phyloP scores from a whole-genome alignment of 2,888 invertebrate species.

The Horisme vitalbata region DNA sequence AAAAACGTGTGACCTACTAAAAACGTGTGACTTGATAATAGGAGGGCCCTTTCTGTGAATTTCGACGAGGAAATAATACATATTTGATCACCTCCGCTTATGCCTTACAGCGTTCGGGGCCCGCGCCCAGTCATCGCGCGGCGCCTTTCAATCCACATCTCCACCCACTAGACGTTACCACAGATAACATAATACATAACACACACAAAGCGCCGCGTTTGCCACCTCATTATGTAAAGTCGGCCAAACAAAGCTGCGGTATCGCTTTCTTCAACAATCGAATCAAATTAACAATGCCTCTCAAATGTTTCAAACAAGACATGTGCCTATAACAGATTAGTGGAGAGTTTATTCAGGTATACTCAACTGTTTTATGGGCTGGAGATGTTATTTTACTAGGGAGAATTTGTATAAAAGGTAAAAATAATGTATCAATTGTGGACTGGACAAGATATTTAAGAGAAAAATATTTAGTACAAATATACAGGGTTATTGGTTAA shows the following conservation, averaged over 20 bases:
- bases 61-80: not conserved
- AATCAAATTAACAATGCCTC: constrained; percentile 71
- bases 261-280: constrained; percentile 79
- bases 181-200: too few relatives aligned
- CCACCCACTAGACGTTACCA: constrained; percentile 68
- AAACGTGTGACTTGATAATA: too few relatives aligned
- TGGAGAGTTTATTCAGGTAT: constrained; percentile 12
- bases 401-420: too few relatives aligned
- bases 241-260: constrained; percentile 71
- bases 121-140: constrained; percentile 77
- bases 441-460: too few relatives aligned
- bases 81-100: not conserved
- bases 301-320: constrained; percentile 48
- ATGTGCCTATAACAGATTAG: constrained; percentile 19
- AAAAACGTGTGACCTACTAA: too few relatives aligned
- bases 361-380: constrained; percentile 8
- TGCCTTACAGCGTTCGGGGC: constrained; percentile 37
- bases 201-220: constrained; percentile 71
- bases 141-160: constrained; percentile 78
- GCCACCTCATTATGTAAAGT: constrained; percentile 80
- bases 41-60: too few relatives aligned
- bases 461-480: too few relatives aligned
- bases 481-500: too few relatives aligned
- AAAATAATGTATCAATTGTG: too few relatives aligned
- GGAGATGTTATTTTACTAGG: too few relatives aligned